These are phyloP conservation scores for Zosterops japonicus DNA, from an alignment of 2,113 vertebrate genomes.

Conservation along the genomic window DNA sequence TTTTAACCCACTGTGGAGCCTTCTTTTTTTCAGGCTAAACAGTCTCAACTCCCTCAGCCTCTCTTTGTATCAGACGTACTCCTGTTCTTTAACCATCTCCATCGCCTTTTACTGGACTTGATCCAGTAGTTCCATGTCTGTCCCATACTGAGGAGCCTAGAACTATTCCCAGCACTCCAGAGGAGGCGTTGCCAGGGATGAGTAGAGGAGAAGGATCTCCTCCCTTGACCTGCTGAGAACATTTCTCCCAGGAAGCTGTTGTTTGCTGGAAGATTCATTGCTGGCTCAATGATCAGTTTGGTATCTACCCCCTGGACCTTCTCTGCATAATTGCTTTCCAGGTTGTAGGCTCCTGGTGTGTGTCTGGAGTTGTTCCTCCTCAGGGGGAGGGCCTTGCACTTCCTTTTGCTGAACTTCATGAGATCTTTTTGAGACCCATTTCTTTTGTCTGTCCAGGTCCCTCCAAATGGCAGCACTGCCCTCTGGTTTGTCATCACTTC, in stretches of 20 bases:
- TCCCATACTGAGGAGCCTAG: background rate
- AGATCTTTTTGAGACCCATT: background rate
- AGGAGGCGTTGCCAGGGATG: background rate
- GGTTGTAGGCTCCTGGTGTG: background rate
- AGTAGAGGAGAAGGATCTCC: background rate
- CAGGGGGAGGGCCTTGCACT: background rate
- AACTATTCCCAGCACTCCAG: background rate
- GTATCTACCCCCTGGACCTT: background rate
- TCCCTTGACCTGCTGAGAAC: background rate
- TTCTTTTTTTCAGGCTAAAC: background rate
- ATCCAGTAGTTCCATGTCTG: background rate
- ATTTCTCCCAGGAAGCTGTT: background rate
- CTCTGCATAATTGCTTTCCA: background rate
- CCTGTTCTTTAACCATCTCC: background rate
- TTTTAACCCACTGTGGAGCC: background rate
- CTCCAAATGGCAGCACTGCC: background rate
- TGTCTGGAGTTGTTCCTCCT: background rate
- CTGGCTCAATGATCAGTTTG: background rate
- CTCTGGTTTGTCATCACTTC: background rate
- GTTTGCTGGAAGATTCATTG: background rate
- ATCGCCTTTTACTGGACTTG: background rate
- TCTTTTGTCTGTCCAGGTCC: background rate
- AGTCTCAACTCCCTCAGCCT: background rate
- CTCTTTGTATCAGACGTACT: rapidly evolving
- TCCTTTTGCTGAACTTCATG: background rate